A percentile compares a stretch with the other conserved stretches of the same genome.
Evolutionary conservation across 2,113 vertebrate genomes (phyloP).

Genomic region (Amblyornis subalaris): DNA sequence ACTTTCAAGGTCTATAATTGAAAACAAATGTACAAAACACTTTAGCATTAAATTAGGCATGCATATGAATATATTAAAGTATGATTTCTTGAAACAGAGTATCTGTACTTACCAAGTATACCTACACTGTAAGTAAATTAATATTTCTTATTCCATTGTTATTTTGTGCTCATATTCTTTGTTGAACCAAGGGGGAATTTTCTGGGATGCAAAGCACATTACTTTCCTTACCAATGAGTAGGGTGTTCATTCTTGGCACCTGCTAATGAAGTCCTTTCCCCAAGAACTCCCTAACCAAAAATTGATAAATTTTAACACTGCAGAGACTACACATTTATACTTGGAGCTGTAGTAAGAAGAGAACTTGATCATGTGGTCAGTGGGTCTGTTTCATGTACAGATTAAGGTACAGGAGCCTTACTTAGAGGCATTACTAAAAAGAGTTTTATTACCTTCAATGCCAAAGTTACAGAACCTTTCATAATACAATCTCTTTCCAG

Average conservation of each 20-base stretch:
- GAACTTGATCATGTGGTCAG: background rate
- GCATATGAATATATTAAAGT: background rate
- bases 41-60: background rate
- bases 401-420: background rate
- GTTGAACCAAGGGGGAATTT: background rate
- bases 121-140: background rate
- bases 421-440: background rate
- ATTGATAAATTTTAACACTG: background rate
- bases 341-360: background rate
- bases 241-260: background rate
- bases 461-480: background rate
- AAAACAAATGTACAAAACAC: conserved; percentile 24
- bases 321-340: background rate
- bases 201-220: background rate
- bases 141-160: background rate
- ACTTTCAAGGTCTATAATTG: conserved; percentile 26
- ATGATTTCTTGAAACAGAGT: background rate
- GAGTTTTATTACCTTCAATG: background rate
- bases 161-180: background rate
- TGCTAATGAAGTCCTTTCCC: background rate
- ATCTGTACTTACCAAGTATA: background rate
- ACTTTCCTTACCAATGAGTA: background rate
- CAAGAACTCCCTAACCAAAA: background rate
- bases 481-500: background rate
- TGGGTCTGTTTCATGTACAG: background rate